Percentiles rank a stretch among this genome's conserved stretches.
These are phyloP conservation scores for Tetragonula clypearis DNA, from an alignment of 1,140 invertebrate species.

Conservation along the genomic window DNA sequence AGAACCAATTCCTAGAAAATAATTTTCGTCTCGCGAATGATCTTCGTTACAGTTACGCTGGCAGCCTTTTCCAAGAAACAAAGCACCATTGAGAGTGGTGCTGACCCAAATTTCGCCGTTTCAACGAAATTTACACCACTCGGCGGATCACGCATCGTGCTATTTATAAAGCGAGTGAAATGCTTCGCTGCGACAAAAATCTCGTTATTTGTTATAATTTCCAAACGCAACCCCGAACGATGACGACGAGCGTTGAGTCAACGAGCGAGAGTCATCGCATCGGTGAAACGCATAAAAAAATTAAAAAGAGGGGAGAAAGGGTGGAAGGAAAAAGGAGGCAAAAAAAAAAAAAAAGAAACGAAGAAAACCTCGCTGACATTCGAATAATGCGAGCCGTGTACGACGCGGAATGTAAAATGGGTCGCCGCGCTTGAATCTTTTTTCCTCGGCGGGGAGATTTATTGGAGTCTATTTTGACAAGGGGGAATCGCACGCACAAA, in stretches of 20 bases:
- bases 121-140: conserved; percentile 16
- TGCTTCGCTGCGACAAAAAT: conserved; percentile 24
- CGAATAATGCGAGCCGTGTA: conserved; percentile 27
- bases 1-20: too few relatives aligned
- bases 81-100: not conserved
- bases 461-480: conserved; percentile 34
- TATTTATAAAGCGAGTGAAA: conserved; percentile 17
- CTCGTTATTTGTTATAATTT: conserved; percentile 20
- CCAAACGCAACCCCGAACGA: not conserved
- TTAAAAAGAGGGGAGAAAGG: not conserved
- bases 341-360: not conserved
- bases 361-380: conserved; percentile 22
- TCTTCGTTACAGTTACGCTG: too few relatives aligned
- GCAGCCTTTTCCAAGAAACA: not conserved
- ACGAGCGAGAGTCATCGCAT: not conserved
- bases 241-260: not conserved
- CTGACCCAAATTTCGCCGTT: not conserved
- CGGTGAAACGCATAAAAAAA: conserved; percentile 15
- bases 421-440: conserved; percentile 39
- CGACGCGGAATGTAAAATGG: conserved; percentile 38
- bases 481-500: conserved; percentile 36
- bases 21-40: not conserved
- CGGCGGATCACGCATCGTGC: not conserved
- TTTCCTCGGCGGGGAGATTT: conserved; percentile 18
- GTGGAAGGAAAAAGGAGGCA: not conserved